phyloP scores from a whole-genome alignment of 1,140 invertebrate species.

The Samia ricini region DNA sequence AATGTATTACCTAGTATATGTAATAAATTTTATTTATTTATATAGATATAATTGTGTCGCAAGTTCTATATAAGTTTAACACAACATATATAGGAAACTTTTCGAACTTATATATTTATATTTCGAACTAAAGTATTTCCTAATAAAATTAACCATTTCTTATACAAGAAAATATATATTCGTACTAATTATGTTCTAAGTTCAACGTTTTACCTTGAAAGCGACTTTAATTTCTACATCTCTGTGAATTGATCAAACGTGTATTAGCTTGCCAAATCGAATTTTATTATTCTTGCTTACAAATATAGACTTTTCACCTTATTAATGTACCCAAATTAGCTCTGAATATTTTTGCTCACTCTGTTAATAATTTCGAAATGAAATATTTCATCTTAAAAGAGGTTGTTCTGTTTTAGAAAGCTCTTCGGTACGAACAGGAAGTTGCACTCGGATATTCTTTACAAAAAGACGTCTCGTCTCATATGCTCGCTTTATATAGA shows the following conservation, averaged over 20 bases:
- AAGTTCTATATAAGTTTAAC: too few species aligned
- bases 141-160: neutral
- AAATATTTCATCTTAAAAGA: neutral
- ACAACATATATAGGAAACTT: too few species aligned
- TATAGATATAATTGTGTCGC: too few species aligned
- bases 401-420: neutral
- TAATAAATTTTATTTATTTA: too few species aligned
- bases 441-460: slow-evolving; percentile 22
- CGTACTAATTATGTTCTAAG: slow-evolving; percentile 11
- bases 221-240: slow-evolving; percentile 15
- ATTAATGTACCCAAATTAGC: neutral
- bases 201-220: slow-evolving; percentile 36
- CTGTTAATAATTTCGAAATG: neutral
- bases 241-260: slow-evolving; percentile 16
- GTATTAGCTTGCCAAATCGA: slow-evolving; percentile 26
- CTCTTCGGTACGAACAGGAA: neutral
- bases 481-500: slow-evolving; percentile 30
- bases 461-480: slow-evolving; percentile 48
- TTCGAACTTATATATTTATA: neutral
- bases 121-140: too few species aligned
- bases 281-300: slow-evolving; percentile 15
- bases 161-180: neutral
- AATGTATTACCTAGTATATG: too few species aligned
- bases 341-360: neutral
- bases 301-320: neutral